phyloP scores from a whole-genome alignment of 2,888 invertebrate genomes.

The Proisotoma minuta region DNA sequence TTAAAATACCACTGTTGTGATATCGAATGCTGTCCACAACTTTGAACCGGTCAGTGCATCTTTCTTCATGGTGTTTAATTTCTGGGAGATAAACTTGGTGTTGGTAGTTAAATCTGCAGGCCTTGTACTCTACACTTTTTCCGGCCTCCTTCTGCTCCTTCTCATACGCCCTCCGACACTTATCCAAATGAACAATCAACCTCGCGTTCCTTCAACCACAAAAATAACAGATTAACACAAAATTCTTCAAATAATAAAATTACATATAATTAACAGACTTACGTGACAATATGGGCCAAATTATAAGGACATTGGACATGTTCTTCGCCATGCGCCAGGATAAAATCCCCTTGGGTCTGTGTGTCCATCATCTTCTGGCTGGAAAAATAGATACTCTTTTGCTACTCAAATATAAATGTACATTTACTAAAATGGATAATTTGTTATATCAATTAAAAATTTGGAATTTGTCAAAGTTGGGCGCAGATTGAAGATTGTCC shows the following conservation, averaged over 20 bases:
- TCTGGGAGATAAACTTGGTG: conserved; percentile 35
- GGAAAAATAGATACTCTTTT: too few relatives aligned
- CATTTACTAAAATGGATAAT: too few relatives aligned
- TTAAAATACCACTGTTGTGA: conserved; percentile 31
- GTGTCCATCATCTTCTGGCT: not conserved
- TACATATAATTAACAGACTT: conserved; percentile 9
- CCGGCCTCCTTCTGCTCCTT: conserved; percentile 19
- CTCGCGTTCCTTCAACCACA: conserved; percentile 27
- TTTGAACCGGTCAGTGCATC: conserved; percentile 31
- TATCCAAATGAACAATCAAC: conserved; percentile 34
- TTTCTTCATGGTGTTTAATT: conserved; percentile 29
- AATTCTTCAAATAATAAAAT: not conserved
- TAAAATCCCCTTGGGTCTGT: conserved; percentile 8
- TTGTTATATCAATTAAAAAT: too few relatives aligned
- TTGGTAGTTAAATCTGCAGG: conserved; percentile 29
- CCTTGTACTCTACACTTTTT: conserved; percentile 15
- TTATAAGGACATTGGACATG: conserved; percentile 41
- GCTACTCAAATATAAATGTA: too few relatives aligned
- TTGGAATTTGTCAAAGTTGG: too few relatives aligned
- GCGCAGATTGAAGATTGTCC: too few relatives aligned
- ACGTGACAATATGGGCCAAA: conserved; percentile 36
- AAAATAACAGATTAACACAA: not conserved
- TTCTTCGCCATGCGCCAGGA: conserved; percentile 33
- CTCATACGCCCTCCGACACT: conserved; percentile 33
- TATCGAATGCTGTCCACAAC: conserved; percentile 26